phyloP scores from a whole-genome alignment of 2,888 invertebrate species.

The Lysandra bellargus region DNA sequence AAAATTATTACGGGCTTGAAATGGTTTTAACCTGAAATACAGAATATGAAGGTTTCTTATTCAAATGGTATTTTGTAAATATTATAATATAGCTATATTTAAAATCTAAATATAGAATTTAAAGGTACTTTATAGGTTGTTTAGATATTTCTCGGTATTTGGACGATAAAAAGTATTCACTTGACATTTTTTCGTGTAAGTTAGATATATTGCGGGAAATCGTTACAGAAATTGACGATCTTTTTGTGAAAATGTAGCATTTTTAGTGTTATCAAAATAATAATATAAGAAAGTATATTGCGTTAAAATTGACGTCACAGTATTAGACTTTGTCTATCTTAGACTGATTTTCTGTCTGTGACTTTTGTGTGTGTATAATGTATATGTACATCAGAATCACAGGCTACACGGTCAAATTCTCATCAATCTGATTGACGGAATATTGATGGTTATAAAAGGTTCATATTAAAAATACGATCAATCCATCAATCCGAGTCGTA shows the following conservation, averaged over 20 bases:
- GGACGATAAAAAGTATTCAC: not conserved
- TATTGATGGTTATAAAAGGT: too few species aligned
- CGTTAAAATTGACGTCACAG: not conserved
- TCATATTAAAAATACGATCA: too few species aligned
- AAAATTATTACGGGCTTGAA: not conserved
- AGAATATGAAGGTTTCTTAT: conserved; percentile 6
- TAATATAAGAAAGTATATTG: too few species aligned
- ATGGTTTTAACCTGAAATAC: not conserved
- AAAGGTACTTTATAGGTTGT: not conserved
- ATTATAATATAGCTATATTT: not conserved
- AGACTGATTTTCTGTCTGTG: not conserved
- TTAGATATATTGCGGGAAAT: not conserved
- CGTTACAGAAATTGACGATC: not conserved
- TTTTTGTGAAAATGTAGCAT: not conserved
- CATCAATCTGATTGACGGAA: too few species aligned
- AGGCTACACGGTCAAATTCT: too few species aligned
- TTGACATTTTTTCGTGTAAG: not conserved
- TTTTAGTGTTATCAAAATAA: not conserved
- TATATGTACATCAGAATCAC: too few species aligned
- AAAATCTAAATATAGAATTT: not conserved
- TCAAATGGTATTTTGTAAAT: not conserved
- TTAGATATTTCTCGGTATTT: not conserved
- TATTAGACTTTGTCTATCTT: not conserved
- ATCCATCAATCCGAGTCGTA: too few species aligned
- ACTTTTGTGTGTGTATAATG: too few species aligned